Conservation (phyloP, 92 coral and sea anemone species). For the Hydrozoanthus gracilis region DNA sequence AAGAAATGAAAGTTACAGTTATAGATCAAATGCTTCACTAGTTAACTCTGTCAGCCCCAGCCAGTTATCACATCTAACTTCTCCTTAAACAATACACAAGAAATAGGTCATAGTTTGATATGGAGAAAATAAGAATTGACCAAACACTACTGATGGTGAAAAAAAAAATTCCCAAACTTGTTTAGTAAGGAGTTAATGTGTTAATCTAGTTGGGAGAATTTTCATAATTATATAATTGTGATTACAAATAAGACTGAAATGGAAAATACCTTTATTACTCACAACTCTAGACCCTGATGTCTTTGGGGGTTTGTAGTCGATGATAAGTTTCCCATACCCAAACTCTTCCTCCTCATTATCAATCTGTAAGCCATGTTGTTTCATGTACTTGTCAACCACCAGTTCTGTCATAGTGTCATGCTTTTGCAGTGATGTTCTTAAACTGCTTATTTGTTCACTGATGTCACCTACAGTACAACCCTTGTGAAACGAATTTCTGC, state of each 20-base stretch:
- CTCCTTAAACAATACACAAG: too few relatives aligned
- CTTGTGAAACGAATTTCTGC: conserved; percentile 64
- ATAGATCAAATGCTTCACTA: too few relatives aligned
- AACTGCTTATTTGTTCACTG: conserved; percentile 80
- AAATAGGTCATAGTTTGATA: too few relatives aligned
- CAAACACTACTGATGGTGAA: too few relatives aligned
- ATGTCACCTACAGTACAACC: conserved; percentile 91
- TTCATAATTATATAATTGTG: background rate
- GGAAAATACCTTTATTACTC: conserved; percentile 69
- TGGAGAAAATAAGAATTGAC: too few relatives aligned
- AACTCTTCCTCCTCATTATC: conserved; percentile 88
- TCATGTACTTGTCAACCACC: conserved; percentile 89
- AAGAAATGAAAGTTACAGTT: too few relatives aligned
- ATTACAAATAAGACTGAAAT: too few relatives aligned
- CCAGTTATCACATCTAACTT: too few relatives aligned
- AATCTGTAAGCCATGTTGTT: conserved; percentile 67
- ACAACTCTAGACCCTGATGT: conserved; percentile 55
- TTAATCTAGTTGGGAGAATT: background rate
- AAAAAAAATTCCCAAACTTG: too few relatives aligned
- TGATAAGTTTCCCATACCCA: conserved; percentile 90
- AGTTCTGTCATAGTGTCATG: conserved; percentile 78
- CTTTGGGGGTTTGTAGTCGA: conserved; percentile 90
- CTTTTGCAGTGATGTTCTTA: conserved; percentile 68
- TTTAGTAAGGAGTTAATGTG: background rate
- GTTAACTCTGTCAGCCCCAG: too few relatives aligned